Evolutionary conservation across 2,113 vertebrate species (phyloP).

Genomic region (Pao palembangensis): DNA sequence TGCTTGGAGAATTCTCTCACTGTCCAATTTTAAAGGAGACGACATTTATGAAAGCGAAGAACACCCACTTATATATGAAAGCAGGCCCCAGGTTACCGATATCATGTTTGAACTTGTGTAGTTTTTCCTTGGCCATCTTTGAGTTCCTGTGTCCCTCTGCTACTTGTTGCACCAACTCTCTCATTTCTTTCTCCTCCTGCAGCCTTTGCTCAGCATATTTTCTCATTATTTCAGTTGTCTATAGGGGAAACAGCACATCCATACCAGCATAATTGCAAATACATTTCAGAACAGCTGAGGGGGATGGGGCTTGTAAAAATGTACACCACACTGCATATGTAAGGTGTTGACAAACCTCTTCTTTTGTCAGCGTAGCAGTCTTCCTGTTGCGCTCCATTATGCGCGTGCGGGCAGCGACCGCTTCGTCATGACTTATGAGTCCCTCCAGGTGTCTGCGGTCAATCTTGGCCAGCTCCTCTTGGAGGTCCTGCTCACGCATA

Average conservation of each 20-base stretch:
- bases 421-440: slow-evolving; percentile 81
- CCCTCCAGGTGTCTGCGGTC: slow-evolving; percentile 77
- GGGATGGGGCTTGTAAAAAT: too few species aligned
- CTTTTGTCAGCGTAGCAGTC: slow-evolving; percentile 77
- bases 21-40: slow-evolving; percentile 44
- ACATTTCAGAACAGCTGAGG: not conserved
- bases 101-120: slow-evolving; percentile 78
- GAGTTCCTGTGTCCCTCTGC: slow-evolving; percentile 81
- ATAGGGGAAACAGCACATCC: slow-evolving; percentile 13
- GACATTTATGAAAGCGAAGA: not conserved
- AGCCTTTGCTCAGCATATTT: slow-evolving; percentile 73
- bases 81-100: slow-evolving; percentile 69
- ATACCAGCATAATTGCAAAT: slow-evolving; percentile 7
- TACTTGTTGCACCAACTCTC: slow-evolving; percentile 81
- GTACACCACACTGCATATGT: not conserved
- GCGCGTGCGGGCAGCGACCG: slow-evolving; percentile 74
- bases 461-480: slow-evolving; percentile 71
- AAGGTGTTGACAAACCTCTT: slow-evolving; percentile 74
- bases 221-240: slow-evolving; percentile 80
- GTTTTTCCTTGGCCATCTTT: slow-evolving; percentile 75
- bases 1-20: slow-evolving; percentile 83
- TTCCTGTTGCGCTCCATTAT: slow-evolving; percentile 78
- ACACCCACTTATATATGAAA: not conserved
- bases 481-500: slow-evolving; percentile 78
- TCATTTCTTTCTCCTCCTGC: slow-evolving; percentile 77